phyloP scores from a whole-genome alignment of 1,140 invertebrate genomes.

The Neodiprion virginianus region DNA sequence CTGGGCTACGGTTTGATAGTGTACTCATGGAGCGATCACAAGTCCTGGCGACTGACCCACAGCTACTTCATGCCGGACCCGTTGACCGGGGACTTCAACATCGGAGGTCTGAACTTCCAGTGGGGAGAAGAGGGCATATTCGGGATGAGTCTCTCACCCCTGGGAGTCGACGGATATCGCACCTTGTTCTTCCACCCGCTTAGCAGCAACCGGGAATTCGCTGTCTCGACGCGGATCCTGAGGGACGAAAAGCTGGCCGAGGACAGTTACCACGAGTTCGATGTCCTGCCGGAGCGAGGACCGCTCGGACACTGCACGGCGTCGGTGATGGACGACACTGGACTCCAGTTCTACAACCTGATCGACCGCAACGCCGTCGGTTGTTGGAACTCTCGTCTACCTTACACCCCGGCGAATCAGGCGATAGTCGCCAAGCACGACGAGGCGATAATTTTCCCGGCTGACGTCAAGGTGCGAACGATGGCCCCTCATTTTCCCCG shows the following conservation, averaged over 20 bases:
- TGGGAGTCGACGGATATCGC: slow-evolving; percentile 69
- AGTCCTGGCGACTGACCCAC: slow-evolving; percentile 78
- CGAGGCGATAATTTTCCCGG: slow-evolving; percentile 76
- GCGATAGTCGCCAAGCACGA: slow-evolving; percentile 77
- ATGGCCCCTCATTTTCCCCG: no score
- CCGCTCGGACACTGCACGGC: slow-evolving; percentile 73
- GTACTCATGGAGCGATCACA: slow-evolving; percentile 77
- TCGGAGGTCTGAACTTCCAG: slow-evolving; percentile 81
- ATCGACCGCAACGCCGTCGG: slow-evolving; percentile 82
- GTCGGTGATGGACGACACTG: slow-evolving; percentile 73
- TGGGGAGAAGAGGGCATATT: slow-evolving; percentile 84
- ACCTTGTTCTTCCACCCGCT: slow-evolving; percentile 80
- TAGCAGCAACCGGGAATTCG: slow-evolving; percentile 77
- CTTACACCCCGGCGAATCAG: slow-evolving; percentile 72
- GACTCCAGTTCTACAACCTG: slow-evolving; percentile 77
- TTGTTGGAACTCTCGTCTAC: slow-evolving; percentile 76
- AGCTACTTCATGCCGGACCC: slow-evolving; percentile 83
- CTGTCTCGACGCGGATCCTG: slow-evolving; percentile 76
- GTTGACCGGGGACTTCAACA: slow-evolving; percentile 77
- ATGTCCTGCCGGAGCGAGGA: slow-evolving; percentile 69
- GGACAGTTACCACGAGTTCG: slow-evolving; percentile 76
- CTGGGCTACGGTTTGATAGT: slow-evolving; percentile 80
- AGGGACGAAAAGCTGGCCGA: slow-evolving; percentile 70
- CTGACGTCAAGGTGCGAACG: slow-evolving; percentile 76
- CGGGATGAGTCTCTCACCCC: slow-evolving; percentile 75